Base-by-base conservation (phyloP, 2,113 vertebrate genomes). In the Arenaria interpres region DNA sequence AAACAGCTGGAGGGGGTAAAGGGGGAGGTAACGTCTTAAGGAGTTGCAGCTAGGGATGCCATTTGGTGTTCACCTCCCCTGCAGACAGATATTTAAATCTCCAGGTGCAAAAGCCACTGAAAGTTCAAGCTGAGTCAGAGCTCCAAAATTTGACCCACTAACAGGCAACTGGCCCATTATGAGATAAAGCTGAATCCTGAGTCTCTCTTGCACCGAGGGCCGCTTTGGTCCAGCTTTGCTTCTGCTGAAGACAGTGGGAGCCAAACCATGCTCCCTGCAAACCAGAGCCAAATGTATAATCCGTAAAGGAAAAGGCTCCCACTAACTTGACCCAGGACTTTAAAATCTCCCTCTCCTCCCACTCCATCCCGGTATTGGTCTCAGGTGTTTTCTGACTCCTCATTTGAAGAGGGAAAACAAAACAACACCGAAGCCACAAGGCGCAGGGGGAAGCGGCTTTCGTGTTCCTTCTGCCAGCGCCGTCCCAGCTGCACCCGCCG, bases 51-150 rank as follows among this genome's bases (percentile, higher is more conserved):
- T 46, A 89, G 74, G 77, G 85, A 89, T 96, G 96, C 62, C 15
- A 4, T 68, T 91, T 82, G 87, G 81, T 88, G 93, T 27, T 96
- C 71, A 57, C 91, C 89, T 95, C 87, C 92, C 77, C 81, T 91
- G 77, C 74, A 97, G 89, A 95, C 78, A 97, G 84, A 78, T 85
- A 97, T 96, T 97, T 88, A 95, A 91, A 96, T 95, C 67, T 64
- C 92, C 95, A 96, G 94, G 95, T 96, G 90, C 77, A 91, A 91
- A 95, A 93, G 92, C 87, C 95, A 97, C 87, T 46, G 93, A 95
- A 95, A 96, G 91, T 95, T 95, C 95, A 96, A 57, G 89, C 83
- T 89, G 95, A 94, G 72, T 94, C 83, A 94, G 51, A 89, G 89
- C 92, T 87, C 50, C 81, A 91, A 87, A 72, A 50, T 72, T 48